Conservation (phyloP, 1,140 invertebrate species). For the Schlechtendalia chinensis region DNA sequence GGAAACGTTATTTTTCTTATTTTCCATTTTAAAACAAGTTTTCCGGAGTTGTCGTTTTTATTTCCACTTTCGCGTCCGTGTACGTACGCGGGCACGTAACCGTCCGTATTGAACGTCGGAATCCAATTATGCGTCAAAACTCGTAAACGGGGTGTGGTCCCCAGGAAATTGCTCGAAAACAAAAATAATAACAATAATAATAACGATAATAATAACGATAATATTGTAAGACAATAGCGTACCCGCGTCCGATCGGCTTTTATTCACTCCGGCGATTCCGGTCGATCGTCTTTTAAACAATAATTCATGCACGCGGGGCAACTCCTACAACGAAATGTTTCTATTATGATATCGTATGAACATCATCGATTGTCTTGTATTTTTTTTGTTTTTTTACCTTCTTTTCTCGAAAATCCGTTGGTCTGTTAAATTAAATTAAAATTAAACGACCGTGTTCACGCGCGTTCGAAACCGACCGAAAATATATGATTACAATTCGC, state of each 20-base stretch:
- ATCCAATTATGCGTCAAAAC: conserved; percentile 47
- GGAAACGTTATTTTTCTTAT: conserved; percentile 30
- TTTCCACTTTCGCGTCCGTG: conserved; percentile 7
- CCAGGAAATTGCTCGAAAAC: conserved; percentile 27
- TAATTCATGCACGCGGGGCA: not conserved
- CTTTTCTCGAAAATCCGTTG: too few relatives aligned
- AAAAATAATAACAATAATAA: conserved; percentile 40
- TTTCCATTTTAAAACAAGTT: conserved; percentile 36
- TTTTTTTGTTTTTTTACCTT: not conserved
- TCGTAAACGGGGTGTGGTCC: conserved; percentile 41
- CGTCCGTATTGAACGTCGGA: conserved; percentile 30
- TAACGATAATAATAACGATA: conserved; percentile 29
- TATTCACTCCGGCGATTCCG: conserved; percentile 40
- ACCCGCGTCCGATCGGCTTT: conserved; percentile 34
- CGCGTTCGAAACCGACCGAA: too few relatives aligned
- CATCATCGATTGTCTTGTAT: not conserved
- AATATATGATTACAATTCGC: too few relatives aligned
- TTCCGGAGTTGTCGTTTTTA: not conserved
- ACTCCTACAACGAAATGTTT: conserved; percentile 43
- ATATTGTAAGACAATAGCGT: conserved; percentile 37
- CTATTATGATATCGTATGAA: not conserved
- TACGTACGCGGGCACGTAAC: not conserved
- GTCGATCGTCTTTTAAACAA: conserved; percentile 10
- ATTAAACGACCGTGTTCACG: too few relatives aligned
- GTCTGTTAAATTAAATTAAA: too few relatives aligned